Evolutionary conservation across 1,140 invertebrate species (phyloP).

Genomic region (Paracyclopina nana): DNA sequence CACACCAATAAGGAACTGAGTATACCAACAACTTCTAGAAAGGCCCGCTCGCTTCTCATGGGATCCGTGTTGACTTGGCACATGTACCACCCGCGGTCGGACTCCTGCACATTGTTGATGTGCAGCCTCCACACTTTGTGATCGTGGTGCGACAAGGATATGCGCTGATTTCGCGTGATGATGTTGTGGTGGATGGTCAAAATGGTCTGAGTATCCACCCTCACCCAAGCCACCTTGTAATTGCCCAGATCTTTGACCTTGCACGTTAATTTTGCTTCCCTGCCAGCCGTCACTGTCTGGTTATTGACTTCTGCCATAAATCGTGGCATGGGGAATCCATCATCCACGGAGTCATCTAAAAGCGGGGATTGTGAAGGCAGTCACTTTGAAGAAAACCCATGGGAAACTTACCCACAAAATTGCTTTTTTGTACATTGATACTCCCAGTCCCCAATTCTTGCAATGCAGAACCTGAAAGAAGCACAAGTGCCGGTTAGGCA

Average conservation of each 20-base stretch:
- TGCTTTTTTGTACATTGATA: too few relatives aligned
- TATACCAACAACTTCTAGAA: conserved; percentile 12
- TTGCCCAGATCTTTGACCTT: conserved; percentile 20
- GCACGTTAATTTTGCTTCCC: conserved; percentile 20
- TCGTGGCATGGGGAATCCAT: conserved; percentile 16
- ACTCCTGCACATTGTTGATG: conserved; percentile 22
- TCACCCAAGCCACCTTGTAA: conserved; percentile 28
- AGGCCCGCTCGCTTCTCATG: conserved; percentile 12
- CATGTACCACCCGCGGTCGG: conserved; percentile 27
- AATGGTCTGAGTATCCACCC: conserved; percentile 32
- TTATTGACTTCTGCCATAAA: conserved; percentile 19
- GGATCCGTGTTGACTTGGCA: conserved; percentile 24
- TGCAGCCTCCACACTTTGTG: conserved; percentile 22
- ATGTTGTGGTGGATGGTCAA: conserved; percentile 27
- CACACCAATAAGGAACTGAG: not conserved
- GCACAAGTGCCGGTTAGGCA: too few relatives aligned
- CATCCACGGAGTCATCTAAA: not conserved
- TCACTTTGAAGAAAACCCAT: too few relatives aligned
- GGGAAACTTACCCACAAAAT: too few relatives aligned
- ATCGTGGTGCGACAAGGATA: conserved; percentile 26
- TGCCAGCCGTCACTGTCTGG: conserved; percentile 20
- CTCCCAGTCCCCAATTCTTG: too few relatives aligned
- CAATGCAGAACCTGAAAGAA: too few relatives aligned
- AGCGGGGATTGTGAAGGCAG: too few relatives aligned
- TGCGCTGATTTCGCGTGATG: conserved; percentile 28